Conservation (phyloP, 2,797 vertebrate species). For the Pempheris klunzingeri region DNA sequence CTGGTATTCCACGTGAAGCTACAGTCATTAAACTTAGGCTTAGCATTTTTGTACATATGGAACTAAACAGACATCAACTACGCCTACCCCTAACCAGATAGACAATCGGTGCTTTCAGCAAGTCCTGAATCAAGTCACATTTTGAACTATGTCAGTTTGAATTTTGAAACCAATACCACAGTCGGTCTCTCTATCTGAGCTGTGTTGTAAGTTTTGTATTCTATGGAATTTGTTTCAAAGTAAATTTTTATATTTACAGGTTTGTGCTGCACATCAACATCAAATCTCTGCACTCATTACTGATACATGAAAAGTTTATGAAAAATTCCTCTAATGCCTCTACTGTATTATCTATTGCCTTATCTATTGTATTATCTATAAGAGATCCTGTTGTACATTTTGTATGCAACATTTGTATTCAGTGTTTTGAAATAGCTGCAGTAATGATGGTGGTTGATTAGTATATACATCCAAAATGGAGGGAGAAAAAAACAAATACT, state of each 20-base stretch:
- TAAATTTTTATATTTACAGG: not conserved
- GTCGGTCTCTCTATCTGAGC: not conserved
- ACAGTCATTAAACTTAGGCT: constrained; percentile 12
- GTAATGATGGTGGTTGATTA: not conserved
- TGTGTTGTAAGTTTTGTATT: not conserved
- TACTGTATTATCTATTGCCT: not conserved
- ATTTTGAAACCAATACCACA: not conserved
- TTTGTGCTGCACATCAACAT: not conserved
- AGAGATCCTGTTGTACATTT: constrained; percentile 22
- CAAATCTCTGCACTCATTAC: not conserved
- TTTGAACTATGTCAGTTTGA: not conserved
- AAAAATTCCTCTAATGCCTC: not conserved
- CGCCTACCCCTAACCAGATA: constrained; percentile 35
- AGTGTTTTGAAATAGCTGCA: constrained; percentile 16
- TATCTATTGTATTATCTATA: no score
- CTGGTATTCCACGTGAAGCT: not conserved
- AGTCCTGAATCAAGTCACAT: constrained; percentile 6
- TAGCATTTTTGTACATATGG: constrained; percentile 29
- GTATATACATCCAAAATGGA: not conserved
- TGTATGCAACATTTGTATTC: constrained; percentile 26
- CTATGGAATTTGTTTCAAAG: constrained; percentile 1
- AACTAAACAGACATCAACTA: constrained; percentile 18
- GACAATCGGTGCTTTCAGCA: constrained; percentile 34
- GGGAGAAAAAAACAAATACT: not conserved
- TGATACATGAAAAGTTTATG: not conserved